Evolutionary conservation across 2,888 invertebrate species (phyloP).

Genomic region (Patella caerulea): DNA sequence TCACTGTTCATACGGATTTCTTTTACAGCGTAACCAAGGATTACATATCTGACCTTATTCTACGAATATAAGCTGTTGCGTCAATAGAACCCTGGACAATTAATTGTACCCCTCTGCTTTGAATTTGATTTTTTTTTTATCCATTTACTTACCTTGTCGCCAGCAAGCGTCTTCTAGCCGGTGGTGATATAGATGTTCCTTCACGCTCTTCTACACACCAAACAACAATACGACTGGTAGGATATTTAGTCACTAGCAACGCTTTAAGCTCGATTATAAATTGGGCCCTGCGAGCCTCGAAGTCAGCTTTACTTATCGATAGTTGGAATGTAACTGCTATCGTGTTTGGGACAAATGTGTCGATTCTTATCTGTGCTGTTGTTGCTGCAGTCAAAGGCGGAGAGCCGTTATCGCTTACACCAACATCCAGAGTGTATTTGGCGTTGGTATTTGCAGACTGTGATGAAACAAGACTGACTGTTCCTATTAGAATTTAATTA

Average conservation of each 20-base stretch:
- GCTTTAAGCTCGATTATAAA: constrained; percentile 50
- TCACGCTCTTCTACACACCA: constrained; percentile 51
- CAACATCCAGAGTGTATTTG: constrained; percentile 45
- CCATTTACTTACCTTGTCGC: constrained; percentile 32
- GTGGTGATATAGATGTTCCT: constrained; percentile 25
- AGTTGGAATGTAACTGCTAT: constrained; percentile 44
- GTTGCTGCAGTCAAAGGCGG: constrained; percentile 41
- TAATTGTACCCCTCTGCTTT: not conserved
- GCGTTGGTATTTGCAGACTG: constrained; percentile 33
- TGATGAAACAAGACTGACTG: not conserved
- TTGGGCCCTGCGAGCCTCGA: constrained; percentile 36
- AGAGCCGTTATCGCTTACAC: constrained; percentile 50
- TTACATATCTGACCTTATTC: not conserved
- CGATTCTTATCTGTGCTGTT: constrained; percentile 52
- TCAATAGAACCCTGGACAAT: too few relatives aligned
- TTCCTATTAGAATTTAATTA: not conserved
- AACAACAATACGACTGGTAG: constrained; percentile 42
- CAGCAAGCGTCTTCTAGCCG: constrained; percentile 25
- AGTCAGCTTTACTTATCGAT: constrained; percentile 40
- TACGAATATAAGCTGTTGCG: not conserved
- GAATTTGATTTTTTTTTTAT: not conserved
- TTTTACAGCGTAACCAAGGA: not conserved
- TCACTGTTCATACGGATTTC: not conserved
- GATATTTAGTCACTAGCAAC: constrained; percentile 39
- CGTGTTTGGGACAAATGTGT: constrained; percentile 51